Percentiles rank a stretch among this genome's conserved stretches.
These are phyloP conservation scores for Ptilodon capucinus DNA, from an alignment of 2,888 invertebrate genomes.

Conservation along the genomic window DNA sequence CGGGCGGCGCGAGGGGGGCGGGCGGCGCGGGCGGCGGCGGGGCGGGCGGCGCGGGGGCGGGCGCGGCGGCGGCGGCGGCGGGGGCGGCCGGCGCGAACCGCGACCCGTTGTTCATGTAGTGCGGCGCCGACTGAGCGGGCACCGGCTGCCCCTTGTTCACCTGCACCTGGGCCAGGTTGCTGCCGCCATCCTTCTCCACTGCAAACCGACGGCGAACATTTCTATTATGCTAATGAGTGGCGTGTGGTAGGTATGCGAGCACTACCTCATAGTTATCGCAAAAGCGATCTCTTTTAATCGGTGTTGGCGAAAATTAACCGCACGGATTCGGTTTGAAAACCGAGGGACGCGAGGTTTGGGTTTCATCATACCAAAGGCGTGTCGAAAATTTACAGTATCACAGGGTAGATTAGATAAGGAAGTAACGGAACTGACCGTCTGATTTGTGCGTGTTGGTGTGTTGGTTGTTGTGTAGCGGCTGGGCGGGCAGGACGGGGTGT, in stretches of 20 bases:
- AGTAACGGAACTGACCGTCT: constrained; percentile 37
- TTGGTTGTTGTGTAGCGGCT: constrained; percentile 2
- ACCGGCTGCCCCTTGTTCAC: constrained; percentile 77
- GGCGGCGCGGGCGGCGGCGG: constrained; percentile 14
- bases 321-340: too few species aligned
- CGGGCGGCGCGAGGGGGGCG: constrained; percentile 59
- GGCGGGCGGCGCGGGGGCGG: constrained; percentile 64
- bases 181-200: constrained; percentile 64
- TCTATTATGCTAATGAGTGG: too few species aligned
- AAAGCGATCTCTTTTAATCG: too few species aligned
- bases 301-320: too few species aligned
- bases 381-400: not conserved
- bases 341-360: too few species aligned
- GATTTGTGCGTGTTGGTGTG: constrained; percentile 25
- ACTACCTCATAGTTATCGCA: too few species aligned
- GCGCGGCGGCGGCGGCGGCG: constrained; percentile 16
- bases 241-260: too few species aligned
- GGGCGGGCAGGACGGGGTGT: constrained; percentile 10
- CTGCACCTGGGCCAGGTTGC: constrained; percentile 72
- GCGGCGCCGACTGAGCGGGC: constrained; percentile 69
- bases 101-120: constrained; percentile 74
- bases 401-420: not conserved
- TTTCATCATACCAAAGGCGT: too few species aligned
- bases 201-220: constrained; percentile 3
- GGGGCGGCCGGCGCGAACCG: constrained; percentile 44